Conservation (phyloP, 2,113 vertebrate species). For the Neoarius graeffei region DNA sequence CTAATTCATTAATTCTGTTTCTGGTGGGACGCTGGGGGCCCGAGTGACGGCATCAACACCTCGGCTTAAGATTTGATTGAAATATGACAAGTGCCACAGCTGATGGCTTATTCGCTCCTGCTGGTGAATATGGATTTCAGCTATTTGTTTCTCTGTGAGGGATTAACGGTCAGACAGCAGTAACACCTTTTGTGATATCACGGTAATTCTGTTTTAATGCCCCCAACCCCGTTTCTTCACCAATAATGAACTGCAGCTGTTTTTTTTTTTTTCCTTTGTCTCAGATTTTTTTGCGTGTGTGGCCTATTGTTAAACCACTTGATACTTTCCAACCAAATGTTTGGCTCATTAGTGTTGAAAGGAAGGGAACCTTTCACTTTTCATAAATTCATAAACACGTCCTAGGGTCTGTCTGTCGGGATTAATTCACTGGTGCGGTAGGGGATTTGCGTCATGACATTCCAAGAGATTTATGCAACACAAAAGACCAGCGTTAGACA, state of each 20-base stretch:
- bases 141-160: conserved; percentile 63
- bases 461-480: conserved; percentile 28
- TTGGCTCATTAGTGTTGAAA: conserved; percentile 39
- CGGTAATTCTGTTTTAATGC: conserved; percentile 31
- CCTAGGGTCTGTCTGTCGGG: conserved; percentile 35
- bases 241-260: background rate
- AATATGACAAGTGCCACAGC: conserved; percentile 76
- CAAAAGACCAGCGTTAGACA: conserved; percentile 13
- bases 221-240: background rate
- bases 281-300: background rate
- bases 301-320: background rate
- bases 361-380: conserved; percentile 37
- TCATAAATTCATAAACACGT: conserved; percentile 47
- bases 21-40: conserved; percentile 64
- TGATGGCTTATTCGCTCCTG: conserved; percentile 62
- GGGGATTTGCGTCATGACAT: conserved; percentile 27
- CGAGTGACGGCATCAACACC: conserved; percentile 67
- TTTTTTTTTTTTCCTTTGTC: background rate
- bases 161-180: conserved; percentile 56
- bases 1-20: conserved; percentile 90
- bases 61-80: conserved; percentile 76
- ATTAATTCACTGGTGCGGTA: conserved; percentile 32
- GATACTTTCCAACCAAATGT: conserved; percentile 29
- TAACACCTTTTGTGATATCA: conserved; percentile 56
- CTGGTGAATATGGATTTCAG: conserved; percentile 66